phyloP scores from a whole-genome alignment of 2,113 vertebrate genomes.

The Eupsittula cactorum region DNA sequence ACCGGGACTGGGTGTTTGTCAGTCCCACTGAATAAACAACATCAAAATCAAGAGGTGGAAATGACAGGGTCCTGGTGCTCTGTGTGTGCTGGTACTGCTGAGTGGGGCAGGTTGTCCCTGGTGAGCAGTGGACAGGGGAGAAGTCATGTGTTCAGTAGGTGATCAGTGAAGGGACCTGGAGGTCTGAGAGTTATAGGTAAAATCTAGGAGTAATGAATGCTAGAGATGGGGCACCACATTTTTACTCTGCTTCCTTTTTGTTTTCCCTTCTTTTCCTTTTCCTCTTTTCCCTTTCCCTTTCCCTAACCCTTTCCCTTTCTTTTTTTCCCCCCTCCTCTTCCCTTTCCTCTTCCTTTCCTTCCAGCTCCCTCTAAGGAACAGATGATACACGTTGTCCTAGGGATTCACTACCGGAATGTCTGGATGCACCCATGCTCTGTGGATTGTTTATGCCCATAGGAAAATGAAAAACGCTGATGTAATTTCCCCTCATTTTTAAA shows the following conservation, averaged over 20 bases:
- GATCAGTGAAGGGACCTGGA: neutral
- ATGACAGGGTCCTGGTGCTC: neutral
- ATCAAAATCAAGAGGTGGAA: neutral
- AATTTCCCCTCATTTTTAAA: neutral
- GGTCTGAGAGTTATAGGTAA: neutral
- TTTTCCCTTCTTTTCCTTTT: neutral
- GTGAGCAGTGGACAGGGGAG: neutral
- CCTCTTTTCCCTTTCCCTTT: neutral
- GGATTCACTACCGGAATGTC: neutral
- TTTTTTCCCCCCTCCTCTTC: neutral
- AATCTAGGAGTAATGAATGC: neutral
- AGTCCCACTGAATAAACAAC: neutral
- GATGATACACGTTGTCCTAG: neutral
- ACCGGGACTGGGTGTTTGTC: neutral
- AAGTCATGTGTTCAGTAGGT: neutral
- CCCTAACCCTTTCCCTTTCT: neutral
- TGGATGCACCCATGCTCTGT: neutral
- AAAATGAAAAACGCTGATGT: neutral
- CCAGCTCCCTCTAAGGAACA: neutral
- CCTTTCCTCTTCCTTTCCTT: neutral
- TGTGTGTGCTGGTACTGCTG: neutral
- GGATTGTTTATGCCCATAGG: neutral
- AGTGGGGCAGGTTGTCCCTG: neutral
- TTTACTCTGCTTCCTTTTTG: neutral
- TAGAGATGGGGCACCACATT: neutral